These are phyloP conservation scores for Limenitis camilla DNA, from an alignment of 2,888 invertebrate species.

Conservation along the genomic window DNA sequence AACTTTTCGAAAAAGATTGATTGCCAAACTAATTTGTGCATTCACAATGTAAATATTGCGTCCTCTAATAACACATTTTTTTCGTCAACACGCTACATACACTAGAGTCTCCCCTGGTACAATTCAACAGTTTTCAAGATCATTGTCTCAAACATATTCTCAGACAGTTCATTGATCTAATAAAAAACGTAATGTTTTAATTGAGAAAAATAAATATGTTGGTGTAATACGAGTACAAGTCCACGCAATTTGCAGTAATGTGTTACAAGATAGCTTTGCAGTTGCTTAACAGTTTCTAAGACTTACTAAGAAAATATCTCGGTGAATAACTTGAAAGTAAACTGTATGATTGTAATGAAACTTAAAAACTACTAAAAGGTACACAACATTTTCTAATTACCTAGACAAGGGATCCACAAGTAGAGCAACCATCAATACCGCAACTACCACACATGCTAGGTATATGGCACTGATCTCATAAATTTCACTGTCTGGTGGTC, in stretches of 20 bases:
- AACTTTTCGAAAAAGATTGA: too few relatives aligned
- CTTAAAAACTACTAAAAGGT: not conserved
- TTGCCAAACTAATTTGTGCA: too few relatives aligned
- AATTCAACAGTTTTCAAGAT: not conserved
- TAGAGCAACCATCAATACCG: conserved; percentile 88
- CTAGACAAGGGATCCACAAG: conserved; percentile 93
- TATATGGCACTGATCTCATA: conserved; percentile 93
- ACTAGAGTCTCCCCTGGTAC: too few relatives aligned
- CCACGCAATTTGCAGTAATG: not conserved
- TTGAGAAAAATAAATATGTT: conserved; percentile 2
- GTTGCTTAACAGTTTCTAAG: not conserved
- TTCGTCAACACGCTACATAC: too few relatives aligned
- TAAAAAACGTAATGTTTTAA: not conserved
- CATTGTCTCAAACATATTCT: too few relatives aligned
- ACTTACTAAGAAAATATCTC: too few relatives aligned
- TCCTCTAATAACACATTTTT: too few relatives aligned
- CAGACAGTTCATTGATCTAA: not conserved
- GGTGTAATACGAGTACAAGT: conserved; percentile 1
- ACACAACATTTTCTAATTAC: conserved; percentile 49
- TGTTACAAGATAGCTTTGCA: conserved; percentile 8
- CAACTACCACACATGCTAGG: conserved; percentile 87
- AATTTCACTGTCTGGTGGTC: conserved; percentile 89
- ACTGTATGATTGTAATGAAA: too few relatives aligned
- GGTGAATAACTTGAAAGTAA: too few relatives aligned
- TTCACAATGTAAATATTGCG: too few relatives aligned